Percentiles rank a stretch among this genome's conserved stretches.
These are phyloP conservation scores for Hydrotaea diabolus DNA, from an alignment of 2,888 invertebrate species.

Conservation along the genomic window DNA sequence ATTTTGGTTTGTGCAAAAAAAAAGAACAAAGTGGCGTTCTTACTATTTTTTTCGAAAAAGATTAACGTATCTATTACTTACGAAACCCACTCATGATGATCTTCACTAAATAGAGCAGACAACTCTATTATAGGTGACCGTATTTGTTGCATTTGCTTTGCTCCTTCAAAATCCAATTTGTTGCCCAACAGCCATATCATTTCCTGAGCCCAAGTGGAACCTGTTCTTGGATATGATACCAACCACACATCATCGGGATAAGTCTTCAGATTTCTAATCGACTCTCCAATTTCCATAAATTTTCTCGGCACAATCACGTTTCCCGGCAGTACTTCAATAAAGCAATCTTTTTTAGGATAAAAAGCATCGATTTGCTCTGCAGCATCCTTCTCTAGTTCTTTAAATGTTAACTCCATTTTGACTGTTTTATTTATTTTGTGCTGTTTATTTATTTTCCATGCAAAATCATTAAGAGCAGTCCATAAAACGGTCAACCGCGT, in stretches of 20 bases:
- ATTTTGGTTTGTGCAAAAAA: no score
- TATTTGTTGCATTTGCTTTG: slow-evolving; percentile 82
- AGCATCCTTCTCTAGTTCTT: slow-evolving; percentile 84
- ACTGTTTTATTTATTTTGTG: neutral
- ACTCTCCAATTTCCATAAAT: slow-evolving; percentile 85
- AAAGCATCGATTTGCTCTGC: slow-evolving; percentile 84
- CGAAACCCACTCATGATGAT: slow-evolving; percentile 83
- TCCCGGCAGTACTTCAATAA: slow-evolving; percentile 88
- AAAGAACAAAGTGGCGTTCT: no score
- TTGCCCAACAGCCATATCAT: slow-evolving; percentile 95
- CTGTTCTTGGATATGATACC: slow-evolving; percentile 93
- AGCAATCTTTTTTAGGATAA: slow-evolving; percentile 86
- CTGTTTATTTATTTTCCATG: slow-evolving; percentile 4
- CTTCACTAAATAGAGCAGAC: slow-evolving; percentile 84
- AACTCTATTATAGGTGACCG: slow-evolving; percentile 90
- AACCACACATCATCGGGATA: slow-evolving; percentile 91
- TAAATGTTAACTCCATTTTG: slow-evolving; percentile 79
- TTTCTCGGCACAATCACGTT: slow-evolving; percentile 86
- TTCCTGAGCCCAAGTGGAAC: slow-evolving; percentile 96
- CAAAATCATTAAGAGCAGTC: slow-evolving; percentile 8
- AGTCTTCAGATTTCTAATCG: slow-evolving; percentile 87
- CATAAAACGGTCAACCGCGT: slow-evolving; percentile 44
- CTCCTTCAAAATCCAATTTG: slow-evolving; percentile 88
- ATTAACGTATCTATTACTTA: slow-evolving; percentile 79
- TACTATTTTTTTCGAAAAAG: no score